These are phyloP conservation scores for Palaemon carinicauda DNA, from an alignment of 1,140 invertebrate species.

Conservation along the genomic window DNA sequence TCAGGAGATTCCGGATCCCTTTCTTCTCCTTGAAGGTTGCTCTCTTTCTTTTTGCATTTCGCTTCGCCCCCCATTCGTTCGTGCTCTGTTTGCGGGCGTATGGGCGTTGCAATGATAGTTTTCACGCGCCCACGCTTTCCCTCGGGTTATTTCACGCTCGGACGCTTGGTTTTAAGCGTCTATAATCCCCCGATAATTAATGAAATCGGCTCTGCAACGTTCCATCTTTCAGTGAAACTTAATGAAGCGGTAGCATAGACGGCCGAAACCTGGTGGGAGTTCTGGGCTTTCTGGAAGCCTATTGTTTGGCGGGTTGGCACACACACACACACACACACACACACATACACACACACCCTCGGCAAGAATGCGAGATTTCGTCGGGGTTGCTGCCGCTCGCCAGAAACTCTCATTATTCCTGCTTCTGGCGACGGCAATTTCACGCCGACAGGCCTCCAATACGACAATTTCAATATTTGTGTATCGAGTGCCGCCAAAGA, in stretches of 20 bases:
- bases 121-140: no score
- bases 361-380: background rate
- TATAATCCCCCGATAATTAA: background rate
- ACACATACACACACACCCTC: background rate
- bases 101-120: no score
- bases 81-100: no score
- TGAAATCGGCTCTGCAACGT: background rate
- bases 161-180: no score
- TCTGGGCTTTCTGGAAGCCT: background rate
- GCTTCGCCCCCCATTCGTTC: background rate
- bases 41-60: background rate
- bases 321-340: conserved; percentile 5
- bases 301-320: conserved; percentile 31
- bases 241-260: conserved; percentile 1
- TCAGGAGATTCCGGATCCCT: conserved; percentile 11
- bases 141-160: no score
- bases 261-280: background rate
- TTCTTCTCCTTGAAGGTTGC: background rate
- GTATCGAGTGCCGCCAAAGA: conserved; percentile 12
- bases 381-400: no score
- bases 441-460: background rate
- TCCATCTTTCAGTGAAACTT: background rate
- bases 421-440: background rate
- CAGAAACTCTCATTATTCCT: background rate
- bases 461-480: conserved; percentile 33